These are phyloP conservation scores for Gymnothorax javanicus DNA, from an alignment of 2,797 vertebrate species.

Conservation along the genomic window DNA sequence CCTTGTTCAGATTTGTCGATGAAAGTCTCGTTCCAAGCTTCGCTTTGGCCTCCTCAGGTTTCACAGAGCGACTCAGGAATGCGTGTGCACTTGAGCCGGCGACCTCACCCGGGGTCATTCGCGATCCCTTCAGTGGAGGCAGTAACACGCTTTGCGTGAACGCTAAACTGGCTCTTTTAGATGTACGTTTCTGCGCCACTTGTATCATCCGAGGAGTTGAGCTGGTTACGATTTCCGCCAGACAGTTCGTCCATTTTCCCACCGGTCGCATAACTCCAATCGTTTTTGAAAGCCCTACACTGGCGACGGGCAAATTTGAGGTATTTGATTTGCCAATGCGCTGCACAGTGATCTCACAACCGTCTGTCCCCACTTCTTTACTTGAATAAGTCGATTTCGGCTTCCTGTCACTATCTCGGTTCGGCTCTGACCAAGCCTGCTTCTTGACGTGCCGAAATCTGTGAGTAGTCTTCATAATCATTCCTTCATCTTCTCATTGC, in stretches of 20 bases:
- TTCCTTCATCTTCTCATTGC: neutral
- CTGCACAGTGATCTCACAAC: constrained; percentile 38
- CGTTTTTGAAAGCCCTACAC: constrained; percentile 10
- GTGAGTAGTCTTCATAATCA: constrained; percentile 56
- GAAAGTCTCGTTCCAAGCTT: constrained; percentile 35
- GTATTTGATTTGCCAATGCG: constrained; percentile 19
- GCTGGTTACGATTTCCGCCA: constrained; percentile 27
- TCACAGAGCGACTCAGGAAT: constrained; percentile 17
- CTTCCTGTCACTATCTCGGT: constrained; percentile 42
- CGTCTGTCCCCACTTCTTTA: constrained; percentile 32
- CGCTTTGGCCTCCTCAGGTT: constrained; percentile 25
- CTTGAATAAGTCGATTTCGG: constrained; percentile 37
- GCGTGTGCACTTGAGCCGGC: neutral
- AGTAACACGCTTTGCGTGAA: constrained; percentile 44
- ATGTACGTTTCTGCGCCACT: constrained; percentile 30
- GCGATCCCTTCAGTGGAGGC: constrained; percentile 62
- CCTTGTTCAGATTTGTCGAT: constrained; percentile 28
- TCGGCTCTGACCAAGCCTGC: constrained; percentile 43
- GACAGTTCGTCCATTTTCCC: constrained; percentile 36
- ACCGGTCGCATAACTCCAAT: constrained; percentile 32
- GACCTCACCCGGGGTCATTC: constrained; percentile 33
- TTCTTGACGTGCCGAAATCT: constrained; percentile 34
- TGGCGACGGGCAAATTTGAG: neutral
- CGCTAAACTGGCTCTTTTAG: constrained; percentile 17
- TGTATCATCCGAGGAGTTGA: constrained; percentile 42